Conservation (phyloP, 2,113 vertebrate genomes). For the Oreotrochilus melanogaster region DNA sequence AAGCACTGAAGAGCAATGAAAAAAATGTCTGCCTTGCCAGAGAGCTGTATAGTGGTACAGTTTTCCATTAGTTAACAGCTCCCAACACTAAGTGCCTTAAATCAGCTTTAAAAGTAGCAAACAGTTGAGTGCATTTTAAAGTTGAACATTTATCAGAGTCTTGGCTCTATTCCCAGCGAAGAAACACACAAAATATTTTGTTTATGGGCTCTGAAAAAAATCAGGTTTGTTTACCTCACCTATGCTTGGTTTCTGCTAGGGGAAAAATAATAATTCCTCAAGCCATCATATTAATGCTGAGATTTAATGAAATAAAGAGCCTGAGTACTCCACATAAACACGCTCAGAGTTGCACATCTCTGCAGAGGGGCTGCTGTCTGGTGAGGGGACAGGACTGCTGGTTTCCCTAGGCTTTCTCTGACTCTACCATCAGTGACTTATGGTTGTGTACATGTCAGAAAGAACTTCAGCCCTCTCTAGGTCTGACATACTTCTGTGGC, state of each 20-base stretch:
- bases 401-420: background rate
- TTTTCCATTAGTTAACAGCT: conserved; percentile 14
- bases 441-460: background rate
- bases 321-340: too few species aligned
- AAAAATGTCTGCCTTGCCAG: background rate
- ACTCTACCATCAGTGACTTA: background rate
- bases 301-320: background rate
- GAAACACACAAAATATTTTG: background rate
- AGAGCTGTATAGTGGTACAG: background rate
- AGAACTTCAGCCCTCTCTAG: background rate
- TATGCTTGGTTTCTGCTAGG: background rate
- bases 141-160: background rate
- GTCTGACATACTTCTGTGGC: background rate
- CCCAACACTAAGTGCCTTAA: background rate
- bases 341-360: background rate
- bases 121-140: background rate
- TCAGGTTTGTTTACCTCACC: background rate
- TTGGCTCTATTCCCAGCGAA: conserved; percentile 21
- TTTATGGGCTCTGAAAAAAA: background rate
- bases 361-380: background rate
- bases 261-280: background rate
- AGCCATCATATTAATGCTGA: background rate
- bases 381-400: background rate
- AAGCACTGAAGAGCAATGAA: background rate
- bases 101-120: background rate